A percentile compares a stretch with the other conserved stretches of the same genome.
These are phyloP conservation scores for Nematostella vectensis DNA, from an alignment of 92 coral and sea anemone species.

Conservation along the genomic window DNA sequence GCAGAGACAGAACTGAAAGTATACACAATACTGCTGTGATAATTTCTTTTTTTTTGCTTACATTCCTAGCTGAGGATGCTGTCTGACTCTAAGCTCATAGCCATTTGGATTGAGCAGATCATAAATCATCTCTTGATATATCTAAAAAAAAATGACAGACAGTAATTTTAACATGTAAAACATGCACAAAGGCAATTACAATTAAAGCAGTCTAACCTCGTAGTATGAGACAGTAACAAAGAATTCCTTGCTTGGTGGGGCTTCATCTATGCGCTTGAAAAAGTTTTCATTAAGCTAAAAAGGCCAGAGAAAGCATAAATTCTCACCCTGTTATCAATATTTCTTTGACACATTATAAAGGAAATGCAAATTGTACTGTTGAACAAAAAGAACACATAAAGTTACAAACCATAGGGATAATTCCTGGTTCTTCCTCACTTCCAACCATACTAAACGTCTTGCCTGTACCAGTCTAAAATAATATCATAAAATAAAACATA, in stretches of 20 bases:
- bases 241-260: slow-evolving; percentile 82
- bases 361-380: too few relatives aligned
- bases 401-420: slow-evolving; percentile 73
- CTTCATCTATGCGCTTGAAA: slow-evolving; percentile 81
- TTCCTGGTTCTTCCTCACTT: slow-evolving; percentile 88
- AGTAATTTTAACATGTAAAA: not conserved
- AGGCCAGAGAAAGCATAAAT: too few relatives aligned
- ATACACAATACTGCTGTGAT: too few relatives aligned
- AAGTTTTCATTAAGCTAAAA: slow-evolving; percentile 71
- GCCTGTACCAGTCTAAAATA: slow-evolving; percentile 84
- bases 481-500: not conserved
- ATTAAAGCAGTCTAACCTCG: slow-evolving; percentile 53
- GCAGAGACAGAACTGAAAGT: too few relatives aligned
- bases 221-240: slow-evolving; percentile 89
- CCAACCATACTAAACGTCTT: slow-evolving; percentile 82
- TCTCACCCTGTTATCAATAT: not conserved
- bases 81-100: slow-evolving; percentile 76
- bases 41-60: slow-evolving; percentile 50
- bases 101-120: slow-evolving; percentile 96
- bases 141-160: slow-evolving; percentile 36
- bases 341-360: not conserved
- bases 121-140: slow-evolving; percentile 79
- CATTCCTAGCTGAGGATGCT: slow-evolving; percentile 96
- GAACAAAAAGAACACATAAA: too few relatives aligned
- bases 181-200: not conserved